These are phyloP conservation scores for Enteromius afrohamiltoni DNA, from an alignment of 2,797 vertebrate species.

Conservation along the genomic window DNA sequence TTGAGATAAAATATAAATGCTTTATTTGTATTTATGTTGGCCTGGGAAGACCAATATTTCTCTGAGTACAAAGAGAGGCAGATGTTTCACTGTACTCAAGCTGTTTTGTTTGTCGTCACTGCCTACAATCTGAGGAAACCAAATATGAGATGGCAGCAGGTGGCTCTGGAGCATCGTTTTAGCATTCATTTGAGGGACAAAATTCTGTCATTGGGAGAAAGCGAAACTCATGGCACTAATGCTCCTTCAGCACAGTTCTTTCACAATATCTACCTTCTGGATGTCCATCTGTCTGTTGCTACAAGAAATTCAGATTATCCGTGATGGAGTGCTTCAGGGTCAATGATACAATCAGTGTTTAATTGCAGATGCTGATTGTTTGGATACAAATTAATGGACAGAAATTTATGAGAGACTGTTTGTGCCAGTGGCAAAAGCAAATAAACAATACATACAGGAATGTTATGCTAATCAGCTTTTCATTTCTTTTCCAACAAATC, in stretches of 20 bases:
- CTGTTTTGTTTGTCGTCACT: slow-evolving; percentile 34
- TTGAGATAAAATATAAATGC: slow-evolving; percentile 21
- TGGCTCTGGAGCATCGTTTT: slow-evolving; percentile 22
- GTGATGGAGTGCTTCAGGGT: slow-evolving; percentile 21
- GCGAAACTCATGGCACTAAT: neutral
- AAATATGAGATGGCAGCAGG: slow-evolving; percentile 35
- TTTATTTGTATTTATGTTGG: slow-evolving; percentile 17
- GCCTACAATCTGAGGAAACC: slow-evolving; percentile 8
- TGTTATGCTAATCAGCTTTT: slow-evolving; percentile 15
- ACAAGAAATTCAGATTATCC: slow-evolving; percentile 3
- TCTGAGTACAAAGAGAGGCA: neutral
- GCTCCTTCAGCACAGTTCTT: slow-evolving; percentile 14
- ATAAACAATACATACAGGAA: neutral
- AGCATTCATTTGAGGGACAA: slow-evolving; percentile 21
- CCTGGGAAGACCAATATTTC: slow-evolving; percentile 11
- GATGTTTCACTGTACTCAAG: slow-evolving; percentile 22
- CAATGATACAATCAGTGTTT: slow-evolving; percentile 36
- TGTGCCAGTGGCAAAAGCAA: neutral
- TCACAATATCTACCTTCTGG: slow-evolving; percentile 21
- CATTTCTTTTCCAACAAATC: neutral
- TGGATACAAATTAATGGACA: slow-evolving; percentile 17
- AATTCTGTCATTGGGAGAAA: slow-evolving; percentile 26
- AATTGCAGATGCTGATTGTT: slow-evolving; percentile 36
- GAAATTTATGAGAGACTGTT: neutral
- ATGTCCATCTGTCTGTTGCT: slow-evolving; percentile 41